Evolutionary conservation across 1,140 invertebrate genomes (phyloP).

Genomic region (Drosophila elegans): DNA sequence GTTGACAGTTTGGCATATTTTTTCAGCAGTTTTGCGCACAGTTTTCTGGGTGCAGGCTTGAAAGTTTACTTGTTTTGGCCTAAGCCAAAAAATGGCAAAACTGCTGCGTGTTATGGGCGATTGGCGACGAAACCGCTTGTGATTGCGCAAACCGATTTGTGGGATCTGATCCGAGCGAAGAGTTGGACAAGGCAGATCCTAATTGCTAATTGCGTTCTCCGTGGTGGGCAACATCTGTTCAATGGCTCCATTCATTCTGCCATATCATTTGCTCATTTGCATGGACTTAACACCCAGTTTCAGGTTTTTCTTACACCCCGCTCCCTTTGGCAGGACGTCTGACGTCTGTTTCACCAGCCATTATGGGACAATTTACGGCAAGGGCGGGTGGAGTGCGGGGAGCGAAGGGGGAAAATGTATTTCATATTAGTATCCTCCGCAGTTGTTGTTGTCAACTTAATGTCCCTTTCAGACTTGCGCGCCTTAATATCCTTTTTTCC

Average conservation of each 20-base stretch:
- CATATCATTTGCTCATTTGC: conserved; percentile 65
- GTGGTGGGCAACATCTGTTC: conserved; percentile 29
- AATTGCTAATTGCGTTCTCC: conserved; percentile 36
- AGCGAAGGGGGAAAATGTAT: conserved; percentile 47
- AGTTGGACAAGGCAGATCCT: conserved; percentile 12
- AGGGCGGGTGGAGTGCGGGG: background rate
- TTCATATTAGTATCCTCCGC: conserved; percentile 69
- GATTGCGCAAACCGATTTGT: conserved; percentile 12
- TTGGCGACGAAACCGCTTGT: conserved; percentile 37
- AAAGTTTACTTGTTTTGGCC: conserved; percentile 55
- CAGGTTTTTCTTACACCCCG: conserved; percentile 5
- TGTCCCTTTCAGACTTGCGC: conserved; percentile 69
- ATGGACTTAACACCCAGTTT: conserved; percentile 67
- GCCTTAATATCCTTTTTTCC: conserved; percentile 70
- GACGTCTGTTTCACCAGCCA: conserved; percentile 49
- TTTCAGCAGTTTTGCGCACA: conserved; percentile 9
- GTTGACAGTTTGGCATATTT: conserved; percentile 61
- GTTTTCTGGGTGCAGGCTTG: conserved; percentile 21
- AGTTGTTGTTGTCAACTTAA: conserved; percentile 71
- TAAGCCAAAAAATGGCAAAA: conserved; percentile 26
- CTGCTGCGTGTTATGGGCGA: conserved; percentile 18
- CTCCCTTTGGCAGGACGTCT: conserved; percentile 1
- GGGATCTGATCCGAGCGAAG: background rate
- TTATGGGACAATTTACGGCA: conserved; percentile 73
- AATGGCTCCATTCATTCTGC: conserved; percentile 30